Evolutionary conservation across 1,140 invertebrate genomes (phyloP), one percentile per base, ranked within the genome.

Genomic region (Atta colombica): DNA sequence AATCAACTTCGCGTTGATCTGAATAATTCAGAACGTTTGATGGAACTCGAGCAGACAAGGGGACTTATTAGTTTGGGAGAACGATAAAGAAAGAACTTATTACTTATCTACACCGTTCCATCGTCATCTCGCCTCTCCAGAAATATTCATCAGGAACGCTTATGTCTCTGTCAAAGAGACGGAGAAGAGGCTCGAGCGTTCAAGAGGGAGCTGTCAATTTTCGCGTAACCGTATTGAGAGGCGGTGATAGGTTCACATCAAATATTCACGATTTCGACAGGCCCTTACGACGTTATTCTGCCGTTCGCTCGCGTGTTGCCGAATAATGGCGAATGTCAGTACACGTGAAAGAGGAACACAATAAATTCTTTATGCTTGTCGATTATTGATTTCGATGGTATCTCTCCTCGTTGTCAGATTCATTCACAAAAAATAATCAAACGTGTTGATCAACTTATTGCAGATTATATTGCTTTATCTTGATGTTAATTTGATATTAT

Each of bases 61-160:
- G 90, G 90, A 91, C 93, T 95, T 94, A 95, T 95, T 95, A 95
- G 93, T 93, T 93, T 82, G 89, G 74, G 90, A 88, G 92, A 93
- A 93, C 92, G 93, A 93, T 95, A 94, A 94, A 94, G 69, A 93
- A 94, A 93, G 90, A 95, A 95, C 93, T 94, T 94, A 95, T 95
- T 95, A 94, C 95, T 93, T 93, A 93, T 92, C 92, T 93, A 86
- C 68, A 86, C 90, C 89, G 87, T 90, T 84, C 35, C 86, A 87
- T 60, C 77, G 21, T 72, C 49, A 53, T 87, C 63, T 31, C 66
- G 21, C 74, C 28, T 82, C 53, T 66, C 77, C 72, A 86, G 66
- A 78, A 77, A 89, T 88, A 91, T 90, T 89, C 81, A 88, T 91
- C 75, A 85, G 80, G 74, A 84, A 63, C 63, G 89, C 82, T 87